These are phyloP conservation scores for Drosophila phalerata DNA, from an alignment of 2,888 invertebrate species.

Conservation along the genomic window DNA sequence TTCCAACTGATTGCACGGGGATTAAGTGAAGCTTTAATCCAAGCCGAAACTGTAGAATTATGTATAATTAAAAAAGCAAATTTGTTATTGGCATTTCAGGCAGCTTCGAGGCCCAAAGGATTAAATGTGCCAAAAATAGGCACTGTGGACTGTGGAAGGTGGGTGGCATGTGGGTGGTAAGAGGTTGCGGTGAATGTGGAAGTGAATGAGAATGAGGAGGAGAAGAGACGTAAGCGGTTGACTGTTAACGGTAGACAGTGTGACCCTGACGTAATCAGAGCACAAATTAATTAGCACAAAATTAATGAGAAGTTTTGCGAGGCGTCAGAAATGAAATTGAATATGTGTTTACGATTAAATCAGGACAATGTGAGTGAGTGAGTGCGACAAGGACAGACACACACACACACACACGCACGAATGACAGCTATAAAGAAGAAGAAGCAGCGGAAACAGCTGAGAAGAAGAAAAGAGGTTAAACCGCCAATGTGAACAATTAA, in stretches of 20 bases:
- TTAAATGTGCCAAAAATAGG: conserved; percentile 39
- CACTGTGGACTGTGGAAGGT: conserved; percentile 2
- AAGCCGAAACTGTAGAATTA: not conserved
- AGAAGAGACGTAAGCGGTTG: not conserved
- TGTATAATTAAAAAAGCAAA: conserved; percentile 3
- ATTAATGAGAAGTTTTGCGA: conserved; percentile 41
- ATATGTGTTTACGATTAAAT: conserved; percentile 47
- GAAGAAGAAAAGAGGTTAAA: conserved; percentile 15
- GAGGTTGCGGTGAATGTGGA: not conserved
- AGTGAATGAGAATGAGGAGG: not conserved
- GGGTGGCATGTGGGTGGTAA: not conserved
- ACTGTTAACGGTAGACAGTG: not conserved
- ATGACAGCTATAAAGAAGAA: conserved; percentile 3
- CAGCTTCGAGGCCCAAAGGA: conserved; percentile 22
- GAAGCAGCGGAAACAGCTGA: not conserved
- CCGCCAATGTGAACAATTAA: conserved; percentile 32
- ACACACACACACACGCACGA: conserved; percentile 25
- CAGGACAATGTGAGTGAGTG: conserved; percentile 14
- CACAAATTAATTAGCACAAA: conserved; percentile 53
- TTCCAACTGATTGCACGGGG: conserved; percentile 2
- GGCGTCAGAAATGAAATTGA: conserved; percentile 50
- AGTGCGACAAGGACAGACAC: conserved; percentile 7
- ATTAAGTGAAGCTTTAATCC: conserved; percentile 5
- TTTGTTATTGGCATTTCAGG: not conserved
- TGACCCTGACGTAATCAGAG: conserved; percentile 56